Conservation (phyloP, 2,113 vertebrate genomes). For the Tamias sibiricus region DNA sequence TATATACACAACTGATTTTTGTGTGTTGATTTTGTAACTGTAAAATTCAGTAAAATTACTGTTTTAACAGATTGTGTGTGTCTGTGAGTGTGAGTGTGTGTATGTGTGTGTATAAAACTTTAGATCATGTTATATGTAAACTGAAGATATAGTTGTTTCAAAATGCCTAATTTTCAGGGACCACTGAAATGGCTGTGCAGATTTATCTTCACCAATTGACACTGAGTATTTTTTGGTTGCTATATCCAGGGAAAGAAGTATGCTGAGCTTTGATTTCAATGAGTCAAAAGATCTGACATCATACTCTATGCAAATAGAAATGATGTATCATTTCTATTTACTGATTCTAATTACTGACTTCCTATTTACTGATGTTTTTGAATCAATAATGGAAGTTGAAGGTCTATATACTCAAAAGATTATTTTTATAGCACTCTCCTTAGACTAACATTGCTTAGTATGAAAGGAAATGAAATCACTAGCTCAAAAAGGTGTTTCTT, state of each 20-base stretch:
- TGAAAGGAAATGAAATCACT: slow-evolving; percentile 44
- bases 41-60: not conserved
- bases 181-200: not conserved
- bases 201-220: not conserved
- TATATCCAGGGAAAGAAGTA: slow-evolving; percentile 28
- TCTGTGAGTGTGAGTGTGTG: not conserved
- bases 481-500: slow-evolving; percentile 46
- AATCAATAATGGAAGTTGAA: not conserved
- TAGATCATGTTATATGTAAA: not conserved
- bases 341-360: slow-evolving; percentile 56
- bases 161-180: not conserved
- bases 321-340: slow-evolving; percentile 39
- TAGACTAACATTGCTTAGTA: not conserved
- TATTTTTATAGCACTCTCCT: not conserved
- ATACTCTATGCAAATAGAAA: slow-evolving; percentile 46
- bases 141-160: not conserved
- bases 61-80: not conserved
- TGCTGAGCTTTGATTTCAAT: slow-evolving; percentile 44
- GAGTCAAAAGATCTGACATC: slow-evolving; percentile 46
- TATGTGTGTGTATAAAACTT: not conserved
- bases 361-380: slow-evolving; percentile 52
- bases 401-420: not conserved
- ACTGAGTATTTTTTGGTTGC: not conserved
- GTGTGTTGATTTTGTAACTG: slow-evolving; percentile 5
- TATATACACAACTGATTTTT: not conserved